Evolutionary conservation across 2,888 invertebrate species (phyloP).

Genomic region (Euproctis similis): DNA sequence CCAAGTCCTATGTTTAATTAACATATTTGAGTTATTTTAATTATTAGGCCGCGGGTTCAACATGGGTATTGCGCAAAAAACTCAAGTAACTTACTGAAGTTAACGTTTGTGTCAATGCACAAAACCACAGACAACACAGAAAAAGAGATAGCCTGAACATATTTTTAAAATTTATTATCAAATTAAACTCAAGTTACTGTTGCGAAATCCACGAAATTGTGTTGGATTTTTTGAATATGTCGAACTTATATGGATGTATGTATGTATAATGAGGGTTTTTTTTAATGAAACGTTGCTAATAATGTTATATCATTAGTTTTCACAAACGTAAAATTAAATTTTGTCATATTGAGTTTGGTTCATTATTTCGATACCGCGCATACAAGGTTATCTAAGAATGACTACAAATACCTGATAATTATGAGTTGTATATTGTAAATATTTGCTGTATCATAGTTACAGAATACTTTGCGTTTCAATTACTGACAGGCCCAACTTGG

Average conservation of each 20-base stretch:
- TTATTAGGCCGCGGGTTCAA: too few species aligned
- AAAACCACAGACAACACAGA: constrained; percentile 28
- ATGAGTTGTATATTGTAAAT: too few species aligned
- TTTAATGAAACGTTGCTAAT: constrained; percentile 16
- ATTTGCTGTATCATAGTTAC: too few species aligned
- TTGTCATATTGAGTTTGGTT: constrained; percentile 11
- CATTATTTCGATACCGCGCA: too few species aligned
- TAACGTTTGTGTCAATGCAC: constrained; percentile 28
- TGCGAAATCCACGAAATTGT: constrained; percentile 12
- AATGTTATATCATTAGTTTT: constrained; percentile 16
- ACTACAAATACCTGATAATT: too few species aligned
- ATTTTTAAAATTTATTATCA: constrained; percentile 14
- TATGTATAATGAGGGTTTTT: constrained; percentile 3
- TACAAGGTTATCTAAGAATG: constrained; percentile 1
- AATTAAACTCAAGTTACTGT: constrained; percentile 1
- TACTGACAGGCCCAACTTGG: too few species aligned
- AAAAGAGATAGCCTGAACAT: constrained; percentile 33
- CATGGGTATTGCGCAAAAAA: too few species aligned
- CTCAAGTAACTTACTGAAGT: constrained; percentile 38
- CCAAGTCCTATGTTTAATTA: too few species aligned
- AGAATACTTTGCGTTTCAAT: too few species aligned
- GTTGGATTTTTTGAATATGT: constrained; percentile 6
- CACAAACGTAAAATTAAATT: constrained; percentile 12
- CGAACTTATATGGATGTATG: constrained; percentile 24
- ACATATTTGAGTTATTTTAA: too few species aligned